phyloP scores from a whole-genome alignment of 2,113 vertebrate genomes.

The Anolis carolinensis region DNA sequence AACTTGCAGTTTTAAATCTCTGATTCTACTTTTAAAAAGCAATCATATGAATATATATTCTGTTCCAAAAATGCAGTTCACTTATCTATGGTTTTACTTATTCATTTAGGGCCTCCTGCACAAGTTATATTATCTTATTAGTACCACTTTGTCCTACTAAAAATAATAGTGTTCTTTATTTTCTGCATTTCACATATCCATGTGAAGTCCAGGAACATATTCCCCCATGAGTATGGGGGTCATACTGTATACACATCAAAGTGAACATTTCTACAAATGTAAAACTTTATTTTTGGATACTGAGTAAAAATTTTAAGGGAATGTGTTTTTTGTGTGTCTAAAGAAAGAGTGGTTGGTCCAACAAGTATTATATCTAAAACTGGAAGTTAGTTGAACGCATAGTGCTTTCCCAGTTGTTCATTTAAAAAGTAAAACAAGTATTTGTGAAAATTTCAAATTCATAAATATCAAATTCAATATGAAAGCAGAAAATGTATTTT shows the following conservation, averaged over 20 bases:
- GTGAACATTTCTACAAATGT: background rate
- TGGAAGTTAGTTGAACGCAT: too few relatives aligned
- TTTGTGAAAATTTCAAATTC: background rate
- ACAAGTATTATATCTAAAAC: background rate
- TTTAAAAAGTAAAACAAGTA: too few relatives aligned
- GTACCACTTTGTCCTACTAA: too few relatives aligned
- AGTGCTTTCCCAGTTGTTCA: too few relatives aligned
- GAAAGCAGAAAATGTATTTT: background rate
- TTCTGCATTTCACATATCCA: too few relatives aligned
- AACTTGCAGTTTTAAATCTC: background rate
- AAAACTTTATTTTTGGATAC: background rate
- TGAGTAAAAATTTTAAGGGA: background rate
- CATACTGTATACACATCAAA: background rate
- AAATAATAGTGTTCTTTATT: too few relatives aligned
- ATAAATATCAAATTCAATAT: background rate
- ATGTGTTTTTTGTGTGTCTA: background rate
- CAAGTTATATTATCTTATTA: too few relatives aligned
- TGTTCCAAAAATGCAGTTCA: background rate
- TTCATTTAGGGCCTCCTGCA: too few relatives aligned
- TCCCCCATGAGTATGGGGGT: too few relatives aligned
- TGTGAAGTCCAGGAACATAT: too few relatives aligned
- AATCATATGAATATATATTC: background rate
- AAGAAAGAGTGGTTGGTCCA: background rate
- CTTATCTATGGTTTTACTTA: too few relatives aligned
- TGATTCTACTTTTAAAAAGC: background rate